A percentile compares a stretch with the other conserved stretches of the same genome.
phyloP scores from a whole-genome alignment of 2,113 vertebrate species.

The Indicator maculatus region DNA sequence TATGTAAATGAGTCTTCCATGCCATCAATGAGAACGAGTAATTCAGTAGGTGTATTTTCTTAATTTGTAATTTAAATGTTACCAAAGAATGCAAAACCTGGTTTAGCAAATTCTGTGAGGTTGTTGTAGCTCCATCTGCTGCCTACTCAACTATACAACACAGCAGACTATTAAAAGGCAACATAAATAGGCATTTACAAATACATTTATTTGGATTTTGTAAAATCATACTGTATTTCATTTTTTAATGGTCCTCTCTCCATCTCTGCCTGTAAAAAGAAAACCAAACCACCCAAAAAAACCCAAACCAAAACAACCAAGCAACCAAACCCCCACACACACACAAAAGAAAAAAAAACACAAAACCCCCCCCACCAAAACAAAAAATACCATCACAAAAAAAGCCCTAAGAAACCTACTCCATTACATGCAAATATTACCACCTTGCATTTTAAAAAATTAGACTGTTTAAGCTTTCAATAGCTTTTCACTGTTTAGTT shows the following conservation, averaged over 20 bases:
- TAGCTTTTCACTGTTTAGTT: background rate
- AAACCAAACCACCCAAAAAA: background rate
- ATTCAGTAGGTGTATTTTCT: background rate
- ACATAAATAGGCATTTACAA: background rate
- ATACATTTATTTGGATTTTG: background rate
- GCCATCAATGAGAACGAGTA: background rate
- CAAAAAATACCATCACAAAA: too few relatives aligned
- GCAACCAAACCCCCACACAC: too few relatives aligned
- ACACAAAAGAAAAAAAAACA: too few relatives aligned
- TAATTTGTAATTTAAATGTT: background rate
- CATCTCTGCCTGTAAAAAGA: background rate
- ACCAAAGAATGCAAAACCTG: background rate
- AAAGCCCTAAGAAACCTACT: background rate
- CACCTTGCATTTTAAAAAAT: background rate
- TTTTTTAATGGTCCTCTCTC: background rate
- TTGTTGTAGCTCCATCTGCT: slow-evolving; percentile 12
- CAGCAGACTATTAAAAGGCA: background rate
- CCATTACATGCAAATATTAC: background rate
- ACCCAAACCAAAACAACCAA: too few relatives aligned
- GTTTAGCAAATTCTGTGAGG: background rate
- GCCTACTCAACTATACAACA: background rate
- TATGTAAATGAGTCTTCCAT: background rate
- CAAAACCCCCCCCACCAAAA: too few relatives aligned
- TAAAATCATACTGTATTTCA: background rate
- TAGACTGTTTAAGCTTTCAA: background rate